phyloP scores from a whole-genome alignment of 2,797 vertebrate genomes.

The Nannoperca obscura region DNA sequence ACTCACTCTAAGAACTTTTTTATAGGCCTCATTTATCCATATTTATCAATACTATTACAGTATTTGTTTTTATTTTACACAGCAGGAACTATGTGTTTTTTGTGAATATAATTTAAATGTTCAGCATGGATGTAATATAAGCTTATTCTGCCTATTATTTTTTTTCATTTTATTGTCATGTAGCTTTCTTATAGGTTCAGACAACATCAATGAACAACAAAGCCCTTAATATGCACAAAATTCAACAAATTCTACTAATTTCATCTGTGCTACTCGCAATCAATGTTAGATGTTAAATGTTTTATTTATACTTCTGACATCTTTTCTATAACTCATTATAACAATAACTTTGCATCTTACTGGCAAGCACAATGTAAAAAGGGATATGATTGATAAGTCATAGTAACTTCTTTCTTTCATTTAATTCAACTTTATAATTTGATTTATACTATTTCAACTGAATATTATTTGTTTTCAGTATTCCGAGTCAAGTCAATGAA shows the following conservation, averaged over 20 bases:
- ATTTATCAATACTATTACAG: neutral
- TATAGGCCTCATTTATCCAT: neutral
- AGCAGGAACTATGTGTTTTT: neutral
- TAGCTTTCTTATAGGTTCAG: neutral
- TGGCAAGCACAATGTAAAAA: neutral
- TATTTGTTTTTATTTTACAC: neutral
- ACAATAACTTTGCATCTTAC: neutral
- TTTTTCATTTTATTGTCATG: neutral
- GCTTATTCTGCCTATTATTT: neutral
- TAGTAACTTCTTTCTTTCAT: too few species aligned
- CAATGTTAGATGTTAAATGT: neutral
- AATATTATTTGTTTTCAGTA: too few species aligned
- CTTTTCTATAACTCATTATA: neutral
- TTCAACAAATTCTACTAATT: neutral
- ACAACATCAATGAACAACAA: neutral
- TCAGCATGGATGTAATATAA: neutral
- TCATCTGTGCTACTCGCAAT: neutral
- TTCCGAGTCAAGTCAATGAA: too few species aligned
- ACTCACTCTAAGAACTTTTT: neutral
- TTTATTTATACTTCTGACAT: neutral
- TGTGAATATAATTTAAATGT: neutral
- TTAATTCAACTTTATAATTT: too few species aligned
- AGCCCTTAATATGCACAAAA: neutral
- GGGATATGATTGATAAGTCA: too few species aligned
- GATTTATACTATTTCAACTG: too few species aligned